A percentile compares a stretch with the other conserved stretches of the same genome.
These are phyloP conservation scores for Todus mexicanus DNA, from an alignment of 2,797 vertebrate species.

Conservation along the genomic window DNA sequence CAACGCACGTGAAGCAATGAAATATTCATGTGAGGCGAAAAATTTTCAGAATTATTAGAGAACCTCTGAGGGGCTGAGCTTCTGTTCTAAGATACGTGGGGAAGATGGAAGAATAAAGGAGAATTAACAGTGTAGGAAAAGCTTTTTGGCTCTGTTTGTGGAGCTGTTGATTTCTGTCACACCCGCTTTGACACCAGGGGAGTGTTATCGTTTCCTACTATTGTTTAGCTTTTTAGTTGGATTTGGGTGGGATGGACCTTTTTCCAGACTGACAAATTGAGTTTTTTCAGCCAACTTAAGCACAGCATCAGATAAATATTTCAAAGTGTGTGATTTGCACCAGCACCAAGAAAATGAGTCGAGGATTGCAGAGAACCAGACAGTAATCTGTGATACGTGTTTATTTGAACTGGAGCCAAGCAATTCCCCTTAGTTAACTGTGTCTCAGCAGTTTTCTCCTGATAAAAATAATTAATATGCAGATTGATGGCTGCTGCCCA, in stretches of 20 bases:
- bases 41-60: not conserved
- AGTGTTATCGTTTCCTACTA: not conserved
- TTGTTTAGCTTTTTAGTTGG: not conserved
- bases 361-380: not conserved
- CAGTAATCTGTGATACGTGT: not conserved
- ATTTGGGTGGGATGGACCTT: not conserved
- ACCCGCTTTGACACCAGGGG: not conserved
- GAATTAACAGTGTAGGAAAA: not conserved
- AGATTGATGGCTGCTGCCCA: not conserved
- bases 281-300: not conserved
- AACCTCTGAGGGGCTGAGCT: not conserved
- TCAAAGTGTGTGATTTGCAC: slow-evolving; percentile 7
- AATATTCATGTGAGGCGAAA: not conserved
- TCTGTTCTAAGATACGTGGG: not conserved
- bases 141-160: not conserved
- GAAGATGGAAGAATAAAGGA: not conserved
- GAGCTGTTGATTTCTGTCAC: not conserved
- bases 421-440: slow-evolving; percentile 29
- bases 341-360: not conserved
- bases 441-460: slow-evolving; percentile 33
- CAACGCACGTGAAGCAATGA: not conserved
- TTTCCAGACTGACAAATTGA: not conserved
- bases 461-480: slow-evolving; percentile 33
- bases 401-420: not conserved
- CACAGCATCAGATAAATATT: not conserved